phyloP scores from a whole-genome alignment of 2,888 invertebrate species.

The Temnothorax unifasciatus region DNA sequence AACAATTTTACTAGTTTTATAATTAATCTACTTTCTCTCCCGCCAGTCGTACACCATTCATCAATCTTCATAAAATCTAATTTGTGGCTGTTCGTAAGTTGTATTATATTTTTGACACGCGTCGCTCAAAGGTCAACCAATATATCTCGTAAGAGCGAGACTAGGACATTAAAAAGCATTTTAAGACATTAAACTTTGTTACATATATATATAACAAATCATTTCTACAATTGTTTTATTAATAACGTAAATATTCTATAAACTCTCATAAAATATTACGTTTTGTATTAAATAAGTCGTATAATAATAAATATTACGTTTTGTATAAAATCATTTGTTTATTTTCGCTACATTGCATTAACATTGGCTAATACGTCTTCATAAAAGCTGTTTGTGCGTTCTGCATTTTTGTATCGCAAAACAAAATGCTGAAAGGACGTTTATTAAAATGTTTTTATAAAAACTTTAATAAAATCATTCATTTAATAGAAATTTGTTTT shows the following conservation, averaged over 20 bases:
- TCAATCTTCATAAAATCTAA: conserved; percentile 73
- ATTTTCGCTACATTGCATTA: conserved; percentile 14
- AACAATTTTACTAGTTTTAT: conserved; percentile 48
- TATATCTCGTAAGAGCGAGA: conserved; percentile 21
- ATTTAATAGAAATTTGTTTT: conserved; percentile 44
- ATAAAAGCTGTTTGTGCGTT: conserved; percentile 35
- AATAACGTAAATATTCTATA: conserved; percentile 4
- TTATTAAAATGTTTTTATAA: conserved; percentile 46
- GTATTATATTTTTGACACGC: conserved; percentile 58
- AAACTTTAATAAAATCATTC: conserved; percentile 41
- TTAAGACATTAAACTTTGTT: neutral
- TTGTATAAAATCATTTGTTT: neutral
- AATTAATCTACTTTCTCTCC: conserved; percentile 45
- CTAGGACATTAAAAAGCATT: neutral
- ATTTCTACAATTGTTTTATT: neutral
- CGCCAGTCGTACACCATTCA: conserved; percentile 55
- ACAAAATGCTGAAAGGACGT: conserved; percentile 26
- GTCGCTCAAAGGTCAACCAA: conserved; percentile 15
- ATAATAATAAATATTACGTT: conserved; percentile 1
- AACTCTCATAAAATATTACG: conserved; percentile 5
- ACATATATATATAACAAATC: neutral
- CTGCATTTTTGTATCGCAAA: conserved; percentile 34
- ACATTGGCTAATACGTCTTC: conserved; percentile 35
- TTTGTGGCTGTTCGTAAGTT: conserved; percentile 58
- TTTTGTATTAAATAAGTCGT: neutral